Conservation (phyloP, 2,797 vertebrate genomes). For the Acrossocheilus wenchowensis region DNA sequence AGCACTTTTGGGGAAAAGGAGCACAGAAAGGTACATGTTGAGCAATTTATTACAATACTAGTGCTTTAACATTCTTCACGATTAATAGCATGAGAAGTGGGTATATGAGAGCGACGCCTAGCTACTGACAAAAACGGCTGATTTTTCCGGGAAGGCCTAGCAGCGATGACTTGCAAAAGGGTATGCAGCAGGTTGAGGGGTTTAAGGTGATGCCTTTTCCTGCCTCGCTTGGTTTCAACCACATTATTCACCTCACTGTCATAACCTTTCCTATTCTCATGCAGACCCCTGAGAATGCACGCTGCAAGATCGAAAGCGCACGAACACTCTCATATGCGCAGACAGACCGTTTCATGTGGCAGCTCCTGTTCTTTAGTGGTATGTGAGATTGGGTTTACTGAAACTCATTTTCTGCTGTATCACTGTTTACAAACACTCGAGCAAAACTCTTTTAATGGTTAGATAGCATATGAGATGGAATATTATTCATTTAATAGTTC, state of each 20-base stretch:
- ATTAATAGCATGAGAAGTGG: neutral
- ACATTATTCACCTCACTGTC: constrained; percentile 44
- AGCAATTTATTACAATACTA: neutral
- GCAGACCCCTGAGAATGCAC: constrained; percentile 51
- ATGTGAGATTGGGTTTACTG: constrained; percentile 58
- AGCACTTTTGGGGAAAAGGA: neutral
- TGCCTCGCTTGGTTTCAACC: constrained; percentile 52
- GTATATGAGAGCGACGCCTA: neutral
- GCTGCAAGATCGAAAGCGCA: constrained; percentile 57
- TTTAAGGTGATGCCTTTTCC: constrained; percentile 40
- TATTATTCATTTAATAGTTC: neutral
- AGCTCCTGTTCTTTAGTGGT: constrained; percentile 66
- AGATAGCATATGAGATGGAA: neutral
- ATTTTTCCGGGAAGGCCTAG: constrained; percentile 45
- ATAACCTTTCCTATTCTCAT: constrained; percentile 48
- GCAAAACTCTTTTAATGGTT: neutral
- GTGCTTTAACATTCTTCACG: neutral
- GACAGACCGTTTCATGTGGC: constrained; percentile 76
- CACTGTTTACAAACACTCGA: constrained; percentile 71
- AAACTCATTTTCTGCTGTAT: constrained; percentile 68
- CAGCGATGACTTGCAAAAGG: neutral
- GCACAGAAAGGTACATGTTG: neutral
- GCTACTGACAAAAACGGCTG: constrained; percentile 18
- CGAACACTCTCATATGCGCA: neutral
- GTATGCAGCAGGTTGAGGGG: constrained; percentile 28